Evolutionary conservation across 2,888 invertebrate genomes (phyloP), one percentile per base, ranked within the genome.

Genomic region (Scrobipalpa atriplicella): DNA sequence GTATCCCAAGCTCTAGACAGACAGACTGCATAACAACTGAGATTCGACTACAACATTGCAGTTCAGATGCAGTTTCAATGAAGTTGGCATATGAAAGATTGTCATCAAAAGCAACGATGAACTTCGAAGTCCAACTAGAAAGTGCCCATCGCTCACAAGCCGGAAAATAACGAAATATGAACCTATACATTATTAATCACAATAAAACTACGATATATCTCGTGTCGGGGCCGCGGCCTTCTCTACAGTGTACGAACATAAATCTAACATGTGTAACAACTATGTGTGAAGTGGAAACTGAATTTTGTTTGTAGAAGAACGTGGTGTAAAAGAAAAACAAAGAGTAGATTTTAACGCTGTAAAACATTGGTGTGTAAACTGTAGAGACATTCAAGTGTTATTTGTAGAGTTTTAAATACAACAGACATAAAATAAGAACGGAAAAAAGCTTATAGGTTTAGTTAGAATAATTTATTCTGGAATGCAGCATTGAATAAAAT

Each of bases 181-280:
- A 61, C 21, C 29, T 29, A 62, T 62, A 62, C 62, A 47, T 62
- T 62, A 62, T 62, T 62, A 62, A 62, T 62, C 62, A 62, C 62
- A 62, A 62, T 62, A 62, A 62, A 62, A 62, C 62, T 62, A 21
- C 62, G 39, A 62, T 62, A 47, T 62, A 62, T 62, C 62, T 62
- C 29, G 18, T 16, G 9, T 19, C 62, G 62, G 8, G 62, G 62
- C 47, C 62, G 47, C 43, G 62, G 47, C 62, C 62, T 43, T 62
- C 47, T 16, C n/a, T 29, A 6, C 41, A 9, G 11, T 11, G 39
- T 19, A 19, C 61, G 19, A 41, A 61, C 61, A 61, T 61, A 39
- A 61, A 61, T 61, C 61, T 61, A 41, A 61, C 19, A 19, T 41
- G 41, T 29, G 41, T 19, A 56, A 29, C 13, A 38, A 39, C 36